Percentiles rank a stretch among this genome's conserved stretches.
Evolutionary conservation across 53 echinoderm and acorn worm species (phyloP).

Genomic region (Zoroaster sp.): DNA sequence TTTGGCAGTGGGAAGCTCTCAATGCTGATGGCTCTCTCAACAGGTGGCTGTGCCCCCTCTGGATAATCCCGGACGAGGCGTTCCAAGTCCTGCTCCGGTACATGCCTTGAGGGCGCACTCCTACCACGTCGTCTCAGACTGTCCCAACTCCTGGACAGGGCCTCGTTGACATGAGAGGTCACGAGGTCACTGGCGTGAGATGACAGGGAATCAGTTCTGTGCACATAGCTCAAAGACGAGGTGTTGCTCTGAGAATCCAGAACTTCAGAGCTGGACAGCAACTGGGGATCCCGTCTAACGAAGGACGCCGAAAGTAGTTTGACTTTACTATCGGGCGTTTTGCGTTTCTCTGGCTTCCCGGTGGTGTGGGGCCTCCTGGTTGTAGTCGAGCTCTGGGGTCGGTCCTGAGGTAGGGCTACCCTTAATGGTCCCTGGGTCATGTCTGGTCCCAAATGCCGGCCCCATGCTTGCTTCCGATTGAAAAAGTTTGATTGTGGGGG

Average conservation of each 20-base stretch:
- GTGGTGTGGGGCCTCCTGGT: conserved; percentile 8
- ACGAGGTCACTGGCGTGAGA: conserved; percentile 40
- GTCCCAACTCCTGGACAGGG: background rate
- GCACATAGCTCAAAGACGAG: background rate
- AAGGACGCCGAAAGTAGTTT: conserved; percentile 11
- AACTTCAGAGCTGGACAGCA: conserved; percentile 40
- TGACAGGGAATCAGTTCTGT: conserved; percentile 36
- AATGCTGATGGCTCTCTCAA: conserved; percentile 64
- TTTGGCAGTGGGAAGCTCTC: conserved; percentile 92
- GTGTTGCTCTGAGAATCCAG: conserved; percentile 13
- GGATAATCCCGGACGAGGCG: conserved; percentile 59
- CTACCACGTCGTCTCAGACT: background rate
- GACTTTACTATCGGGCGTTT: background rate
- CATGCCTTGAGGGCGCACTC: background rate
- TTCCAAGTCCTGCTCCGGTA: background rate
- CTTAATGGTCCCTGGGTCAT: background rate
- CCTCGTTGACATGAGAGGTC: conserved; percentile 16
- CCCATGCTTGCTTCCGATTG: conserved; percentile 43
- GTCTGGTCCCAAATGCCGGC: background rate
- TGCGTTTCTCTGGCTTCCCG: background rate
- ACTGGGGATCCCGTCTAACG: conserved; percentile 18
- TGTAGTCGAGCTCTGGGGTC: background rate
- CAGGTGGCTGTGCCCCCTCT: conserved; percentile 18
- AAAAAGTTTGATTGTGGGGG: background rate
- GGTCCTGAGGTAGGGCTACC: background rate